Evolutionary conservation across 2,113 vertebrate genomes (phyloP).

Genomic region (Caranx melampygus): DNA sequence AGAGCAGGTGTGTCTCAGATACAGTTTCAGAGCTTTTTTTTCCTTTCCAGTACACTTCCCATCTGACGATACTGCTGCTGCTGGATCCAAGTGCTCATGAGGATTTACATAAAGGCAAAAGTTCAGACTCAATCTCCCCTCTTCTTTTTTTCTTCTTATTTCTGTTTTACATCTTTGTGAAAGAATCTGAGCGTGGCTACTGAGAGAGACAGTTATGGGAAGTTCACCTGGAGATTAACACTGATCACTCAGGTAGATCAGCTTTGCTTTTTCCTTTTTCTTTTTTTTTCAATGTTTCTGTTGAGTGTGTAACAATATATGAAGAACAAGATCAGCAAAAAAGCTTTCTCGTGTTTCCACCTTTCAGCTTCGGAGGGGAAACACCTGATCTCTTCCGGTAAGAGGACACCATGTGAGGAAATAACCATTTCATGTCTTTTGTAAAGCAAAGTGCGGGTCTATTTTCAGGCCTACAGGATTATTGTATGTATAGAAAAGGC

Average conservation of each 20-base stretch:
- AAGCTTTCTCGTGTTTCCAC: slow-evolving; percentile 73
- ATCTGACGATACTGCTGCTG: slow-evolving; percentile 52
- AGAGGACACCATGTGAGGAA: slow-evolving; percentile 74
- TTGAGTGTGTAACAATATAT: slow-evolving; percentile 66
- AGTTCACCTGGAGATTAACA: slow-evolving; percentile 30
- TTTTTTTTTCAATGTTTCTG: slow-evolving; percentile 59
- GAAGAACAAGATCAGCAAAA: slow-evolving; percentile 58
- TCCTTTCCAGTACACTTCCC: slow-evolving; percentile 55
- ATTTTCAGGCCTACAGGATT: slow-evolving; percentile 52
- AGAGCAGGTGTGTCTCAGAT: slow-evolving; percentile 85
- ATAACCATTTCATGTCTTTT: slow-evolving; percentile 69
- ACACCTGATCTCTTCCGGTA: slow-evolving; percentile 79
- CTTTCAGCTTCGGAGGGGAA: slow-evolving; percentile 65
- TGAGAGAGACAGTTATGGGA: slow-evolving; percentile 5
- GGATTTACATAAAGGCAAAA: slow-evolving; percentile 43
- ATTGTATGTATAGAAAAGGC: slow-evolving; percentile 6
- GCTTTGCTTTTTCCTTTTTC: background rate
- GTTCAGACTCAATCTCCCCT: background rate
- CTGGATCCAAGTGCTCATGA: slow-evolving; percentile 41
- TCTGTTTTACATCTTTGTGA: slow-evolving; percentile 20
- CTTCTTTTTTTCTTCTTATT: slow-evolving; percentile 1
- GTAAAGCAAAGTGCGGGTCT: slow-evolving; percentile 53
- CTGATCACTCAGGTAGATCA: slow-evolving; percentile 41
- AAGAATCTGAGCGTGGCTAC: background rate
- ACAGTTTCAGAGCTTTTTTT: slow-evolving; percentile 76